Evolutionary conservation across 2,888 invertebrate species (phyloP).

Genomic region (Drosophila crucigera): DNA sequence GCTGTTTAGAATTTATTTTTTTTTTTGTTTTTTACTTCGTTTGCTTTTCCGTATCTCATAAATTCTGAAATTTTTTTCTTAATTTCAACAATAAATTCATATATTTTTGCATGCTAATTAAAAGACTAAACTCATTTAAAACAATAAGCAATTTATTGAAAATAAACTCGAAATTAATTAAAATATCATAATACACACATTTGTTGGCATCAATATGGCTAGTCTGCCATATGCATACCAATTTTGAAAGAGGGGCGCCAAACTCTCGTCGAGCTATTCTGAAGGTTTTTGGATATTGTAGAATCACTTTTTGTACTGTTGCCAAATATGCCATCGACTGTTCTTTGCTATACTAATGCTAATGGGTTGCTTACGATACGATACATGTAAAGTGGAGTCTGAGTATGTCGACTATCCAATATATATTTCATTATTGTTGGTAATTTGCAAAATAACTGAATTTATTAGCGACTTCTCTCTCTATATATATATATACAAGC

Average conservation of each 20-base stretch:
- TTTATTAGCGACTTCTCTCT: background rate
- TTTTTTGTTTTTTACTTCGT: conserved; percentile 1
- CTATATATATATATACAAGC: background rate
- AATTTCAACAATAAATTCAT: conserved; percentile 36
- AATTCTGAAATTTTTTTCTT: conserved; percentile 1
- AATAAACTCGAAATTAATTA: conserved; percentile 62
- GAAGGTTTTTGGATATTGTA: conserved; percentile 8
- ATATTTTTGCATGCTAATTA: conserved; percentile 68
- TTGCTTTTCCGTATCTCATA: conserved; percentile 49
- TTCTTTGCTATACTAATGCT: conserved; percentile 1
- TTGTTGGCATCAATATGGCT: conserved; percentile 44
- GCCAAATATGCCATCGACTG: conserved; percentile 13
- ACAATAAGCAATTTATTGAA: conserved; percentile 72
- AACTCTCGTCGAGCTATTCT: conserved; percentile 19
- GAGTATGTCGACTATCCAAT: background rate
- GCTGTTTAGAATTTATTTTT: background rate
- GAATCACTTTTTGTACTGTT: background rate
- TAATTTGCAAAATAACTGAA: background rate
- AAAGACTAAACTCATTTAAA: conserved; percentile 66
- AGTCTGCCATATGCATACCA: conserved; percentile 43
- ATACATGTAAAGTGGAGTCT: too few relatives aligned
- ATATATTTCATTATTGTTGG: background rate
- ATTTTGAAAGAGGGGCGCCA: conserved; percentile 33
- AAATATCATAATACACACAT: conserved; percentile 56
- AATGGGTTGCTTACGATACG: background rate